phyloP scores from a whole-genome alignment of 2,797 vertebrate genomes.

The Sebastes steindachneri region DNA sequence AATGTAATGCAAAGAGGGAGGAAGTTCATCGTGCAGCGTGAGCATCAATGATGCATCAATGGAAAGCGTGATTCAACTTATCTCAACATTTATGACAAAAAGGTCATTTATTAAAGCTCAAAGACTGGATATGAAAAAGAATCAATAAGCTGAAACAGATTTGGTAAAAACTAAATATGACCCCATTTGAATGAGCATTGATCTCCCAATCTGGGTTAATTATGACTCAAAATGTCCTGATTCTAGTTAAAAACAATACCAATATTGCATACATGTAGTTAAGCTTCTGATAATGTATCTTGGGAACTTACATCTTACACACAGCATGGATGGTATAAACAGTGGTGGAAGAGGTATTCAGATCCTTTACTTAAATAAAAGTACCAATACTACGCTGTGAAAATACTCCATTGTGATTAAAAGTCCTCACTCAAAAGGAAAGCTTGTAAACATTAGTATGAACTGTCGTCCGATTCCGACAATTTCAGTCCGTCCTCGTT shows the following conservation, averaged over 20 bases:
- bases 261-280: neutral
- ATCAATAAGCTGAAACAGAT: neutral
- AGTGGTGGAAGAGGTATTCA: neutral
- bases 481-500: neutral
- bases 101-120: neutral
- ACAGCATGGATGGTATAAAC: too few species aligned
- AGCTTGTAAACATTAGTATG: too few species aligned
- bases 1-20: neutral
- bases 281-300: neutral
- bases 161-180: neutral
- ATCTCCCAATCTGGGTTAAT: neutral
- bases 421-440: neutral
- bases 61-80: neutral
- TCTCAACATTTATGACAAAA: neutral
- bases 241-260: neutral
- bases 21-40: neutral
- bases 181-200: neutral
- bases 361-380: neutral
- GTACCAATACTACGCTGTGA: neutral
- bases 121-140: neutral
- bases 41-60: neutral
- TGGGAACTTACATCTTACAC: neutral
- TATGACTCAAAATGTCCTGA: neutral
- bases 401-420: neutral
- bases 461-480: too few species aligned